Evolutionary conservation across 2,888 invertebrate genomes (phyloP).

Genomic region (Carabus problematicus): DNA sequence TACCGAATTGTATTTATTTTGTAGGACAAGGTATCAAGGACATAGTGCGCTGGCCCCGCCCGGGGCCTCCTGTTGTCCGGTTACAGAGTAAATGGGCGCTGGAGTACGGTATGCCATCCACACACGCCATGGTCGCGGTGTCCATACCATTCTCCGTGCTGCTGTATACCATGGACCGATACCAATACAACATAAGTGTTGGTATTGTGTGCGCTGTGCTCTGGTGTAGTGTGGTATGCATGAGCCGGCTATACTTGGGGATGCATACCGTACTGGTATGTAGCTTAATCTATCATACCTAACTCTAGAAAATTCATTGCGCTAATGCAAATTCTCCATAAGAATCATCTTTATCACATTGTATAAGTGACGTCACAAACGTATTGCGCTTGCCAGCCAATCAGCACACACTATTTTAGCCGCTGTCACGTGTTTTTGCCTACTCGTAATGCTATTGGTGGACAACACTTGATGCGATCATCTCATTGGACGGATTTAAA

Average conservation of each 20-base stretch:
- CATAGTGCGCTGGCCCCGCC: constrained; percentile 85
- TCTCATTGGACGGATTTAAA: not conserved
- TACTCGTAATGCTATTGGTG: too few relatives aligned
- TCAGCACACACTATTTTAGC: not conserved
- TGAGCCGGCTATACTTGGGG: constrained; percentile 88
- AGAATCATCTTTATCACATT: too few relatives aligned
- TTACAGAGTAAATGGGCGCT: constrained; percentile 87
- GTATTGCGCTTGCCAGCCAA: not conserved
- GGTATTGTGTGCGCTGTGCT: constrained; percentile 67
- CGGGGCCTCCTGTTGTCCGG: constrained; percentile 82
- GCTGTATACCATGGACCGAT: constrained; percentile 80
- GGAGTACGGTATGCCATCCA: constrained; percentile 96
- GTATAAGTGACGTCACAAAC: not conserved
- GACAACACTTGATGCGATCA: too few relatives aligned
- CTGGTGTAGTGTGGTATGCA: constrained; percentile 81
- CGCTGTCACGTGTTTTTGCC: too few relatives aligned
- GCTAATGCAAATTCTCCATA: too few relatives aligned
- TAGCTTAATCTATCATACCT: constrained; percentile 43
- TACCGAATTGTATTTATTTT: constrained; percentile 43
- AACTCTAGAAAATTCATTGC: too few relatives aligned
- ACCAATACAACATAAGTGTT: constrained; percentile 71
- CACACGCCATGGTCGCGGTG: constrained; percentile 90
- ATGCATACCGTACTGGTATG: constrained; percentile 91
- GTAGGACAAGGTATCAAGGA: constrained; percentile 89
- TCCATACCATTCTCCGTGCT: constrained; percentile 87